These are phyloP conservation scores for Acrossocheilus fasciatus DNA, from an alignment of 2,797 vertebrate species.

Conservation along the genomic window DNA sequence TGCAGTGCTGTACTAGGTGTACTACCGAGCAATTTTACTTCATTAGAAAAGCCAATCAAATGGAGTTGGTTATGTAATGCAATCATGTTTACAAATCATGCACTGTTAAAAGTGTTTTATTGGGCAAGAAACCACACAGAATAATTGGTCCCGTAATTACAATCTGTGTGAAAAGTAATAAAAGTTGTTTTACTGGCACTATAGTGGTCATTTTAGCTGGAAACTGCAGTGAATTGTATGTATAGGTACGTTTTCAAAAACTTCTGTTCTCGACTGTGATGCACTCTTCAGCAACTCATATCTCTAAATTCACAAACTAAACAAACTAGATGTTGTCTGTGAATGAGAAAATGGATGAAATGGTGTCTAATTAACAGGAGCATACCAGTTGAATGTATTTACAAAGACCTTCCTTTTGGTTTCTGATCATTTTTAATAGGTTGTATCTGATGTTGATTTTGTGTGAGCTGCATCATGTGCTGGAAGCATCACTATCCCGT, in stretches of 20 bases:
- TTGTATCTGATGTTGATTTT: not conserved
- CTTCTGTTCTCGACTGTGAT: not conserved
- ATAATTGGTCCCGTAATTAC: not conserved
- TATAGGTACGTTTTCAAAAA: not conserved
- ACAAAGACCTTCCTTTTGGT: not conserved
- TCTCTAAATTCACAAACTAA: not conserved
- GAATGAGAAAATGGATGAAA: not conserved
- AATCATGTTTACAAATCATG: not conserved
- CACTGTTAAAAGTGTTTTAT: not conserved
- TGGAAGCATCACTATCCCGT: not conserved
- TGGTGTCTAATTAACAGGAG: not conserved
- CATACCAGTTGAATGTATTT: not conserved
- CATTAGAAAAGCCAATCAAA: no score
- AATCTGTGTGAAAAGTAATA: not conserved
- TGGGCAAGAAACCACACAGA: not conserved
- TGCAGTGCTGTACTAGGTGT: not conserved
- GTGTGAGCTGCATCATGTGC: not conserved
- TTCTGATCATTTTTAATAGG: slow-evolving; percentile 1
- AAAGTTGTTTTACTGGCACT: not conserved
- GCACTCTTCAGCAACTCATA: not conserved
- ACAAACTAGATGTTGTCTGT: not conserved
- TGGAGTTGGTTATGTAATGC: not conserved
- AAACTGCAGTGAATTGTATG: no score
- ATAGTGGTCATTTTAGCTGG: no score
- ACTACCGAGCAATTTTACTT: not conserved